phyloP scores from a whole-genome alignment of 2,888 invertebrate species.

The Venusia cambrica region DNA sequence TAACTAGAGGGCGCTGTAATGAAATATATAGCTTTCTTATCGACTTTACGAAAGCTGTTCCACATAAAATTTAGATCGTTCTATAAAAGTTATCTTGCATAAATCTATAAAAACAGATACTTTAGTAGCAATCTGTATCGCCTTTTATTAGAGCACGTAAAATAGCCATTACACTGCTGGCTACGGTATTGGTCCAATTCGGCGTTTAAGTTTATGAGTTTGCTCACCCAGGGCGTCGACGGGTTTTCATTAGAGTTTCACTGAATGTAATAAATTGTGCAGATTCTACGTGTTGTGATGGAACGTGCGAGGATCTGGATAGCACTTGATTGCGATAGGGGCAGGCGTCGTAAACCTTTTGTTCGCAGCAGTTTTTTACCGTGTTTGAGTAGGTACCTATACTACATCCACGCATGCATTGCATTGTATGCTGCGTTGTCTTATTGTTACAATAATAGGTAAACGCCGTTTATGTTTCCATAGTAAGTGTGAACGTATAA shows the following conservation, averaged over 20 bases:
- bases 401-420: too few relatives aligned
- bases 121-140: conserved; percentile 37
- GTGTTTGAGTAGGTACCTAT: too few relatives aligned
- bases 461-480: too few relatives aligned
- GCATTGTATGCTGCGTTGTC: too few relatives aligned
- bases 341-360: conserved; percentile 22
- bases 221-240: conserved; percentile 52
- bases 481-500: too few relatives aligned
- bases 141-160: conserved; percentile 37
- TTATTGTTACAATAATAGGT: too few relatives aligned
- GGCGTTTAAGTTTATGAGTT: conserved; percentile 59
- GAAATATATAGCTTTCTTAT: conserved; percentile 2
- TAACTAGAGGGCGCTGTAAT: conserved; percentile 10
- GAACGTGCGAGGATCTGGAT: conserved; percentile 22
- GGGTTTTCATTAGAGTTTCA: conserved; percentile 57
- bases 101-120: conserved; percentile 22
- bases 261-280: conserved; percentile 51
- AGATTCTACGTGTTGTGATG: conserved; percentile 34
- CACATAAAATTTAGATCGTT: conserved; percentile 10
- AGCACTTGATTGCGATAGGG: conserved; percentile 12
- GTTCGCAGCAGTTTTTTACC: neutral
- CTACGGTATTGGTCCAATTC: conserved; percentile 61
- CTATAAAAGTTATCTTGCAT: conserved; percentile 13
- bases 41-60: conserved; percentile 2
- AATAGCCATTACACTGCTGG: conserved; percentile 51